Conservation (phyloP, 2,797 vertebrate species). For the Phoebastria nigripes region DNA sequence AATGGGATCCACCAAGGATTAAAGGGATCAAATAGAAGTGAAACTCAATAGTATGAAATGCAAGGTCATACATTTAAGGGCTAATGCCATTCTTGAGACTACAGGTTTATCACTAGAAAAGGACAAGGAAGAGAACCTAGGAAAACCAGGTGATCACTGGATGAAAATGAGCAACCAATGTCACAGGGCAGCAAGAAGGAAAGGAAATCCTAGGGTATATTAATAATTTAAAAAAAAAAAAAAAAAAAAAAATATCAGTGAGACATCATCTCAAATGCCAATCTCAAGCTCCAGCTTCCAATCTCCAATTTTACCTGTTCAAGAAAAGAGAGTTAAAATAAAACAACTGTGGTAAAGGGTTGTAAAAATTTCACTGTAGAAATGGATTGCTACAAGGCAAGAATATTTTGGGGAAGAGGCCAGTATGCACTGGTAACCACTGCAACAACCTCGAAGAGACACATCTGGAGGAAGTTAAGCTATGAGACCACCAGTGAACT, state of each 20-base stretch:
- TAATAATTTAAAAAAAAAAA: neutral
- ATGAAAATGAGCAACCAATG: neutral
- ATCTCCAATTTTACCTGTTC: neutral
- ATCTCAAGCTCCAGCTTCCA: neutral
- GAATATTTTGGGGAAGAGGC: neutral
- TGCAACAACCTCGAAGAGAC: neutral
- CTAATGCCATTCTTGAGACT: neutral
- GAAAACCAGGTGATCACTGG: neutral
- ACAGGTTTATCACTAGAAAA: neutral
- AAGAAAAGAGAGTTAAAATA: neutral
- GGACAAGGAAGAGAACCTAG: neutral
- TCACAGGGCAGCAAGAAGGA: neutral
- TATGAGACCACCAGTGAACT: neutral
- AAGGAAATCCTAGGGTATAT: accelerated
- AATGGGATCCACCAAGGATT: neutral
- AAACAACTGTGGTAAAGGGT: neutral
- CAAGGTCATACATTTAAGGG: neutral
- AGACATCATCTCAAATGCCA: neutral
- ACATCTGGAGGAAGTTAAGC: neutral
- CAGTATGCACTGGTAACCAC: neutral
- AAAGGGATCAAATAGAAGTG: neutral
- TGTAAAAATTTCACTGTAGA: neutral
- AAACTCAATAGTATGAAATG: neutral
- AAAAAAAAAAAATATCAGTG: neutral
- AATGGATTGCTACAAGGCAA: neutral